A percentile compares a stretch with the other conserved stretches of the same genome.
Evolutionary conservation across 2,113 vertebrate species (phyloP).

Genomic region (Microcebus ravelobensis): DNA sequence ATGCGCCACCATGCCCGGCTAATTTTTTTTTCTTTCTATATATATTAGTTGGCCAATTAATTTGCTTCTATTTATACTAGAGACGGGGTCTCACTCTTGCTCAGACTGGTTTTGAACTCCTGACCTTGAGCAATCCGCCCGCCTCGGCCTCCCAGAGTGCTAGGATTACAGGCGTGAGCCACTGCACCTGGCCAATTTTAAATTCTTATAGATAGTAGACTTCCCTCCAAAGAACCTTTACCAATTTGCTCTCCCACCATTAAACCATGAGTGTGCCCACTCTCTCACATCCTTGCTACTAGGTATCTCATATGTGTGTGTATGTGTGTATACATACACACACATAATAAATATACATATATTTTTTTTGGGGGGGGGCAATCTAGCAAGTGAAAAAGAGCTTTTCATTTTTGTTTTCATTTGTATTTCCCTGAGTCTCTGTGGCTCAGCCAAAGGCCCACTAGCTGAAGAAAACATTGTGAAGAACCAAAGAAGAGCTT

Average conservation of each 20-base stretch:
- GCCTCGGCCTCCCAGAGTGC: too few species aligned
- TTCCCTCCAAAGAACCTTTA: not conserved
- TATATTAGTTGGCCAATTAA: too few species aligned
- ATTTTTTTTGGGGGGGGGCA: not conserved
- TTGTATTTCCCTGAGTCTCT: not conserved
- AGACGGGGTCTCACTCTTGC: too few species aligned
- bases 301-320: not conserved
- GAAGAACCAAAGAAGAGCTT: not conserved
- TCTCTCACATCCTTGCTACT: not conserved
- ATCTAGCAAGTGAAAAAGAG: not conserved
- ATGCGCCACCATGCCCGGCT: too few species aligned
- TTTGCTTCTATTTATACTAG: too few species aligned
- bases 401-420: not conserved
- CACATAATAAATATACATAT: not conserved
- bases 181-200: not conserved
- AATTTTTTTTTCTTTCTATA: too few species aligned
- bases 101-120: too few species aligned
- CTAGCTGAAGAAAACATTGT: slow-evolving; percentile 19
- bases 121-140: too few species aligned
- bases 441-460: not conserved
- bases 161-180: too few species aligned
- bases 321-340: not conserved
- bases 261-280: not conserved
- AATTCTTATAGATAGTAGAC: slow-evolving; percentile 3
- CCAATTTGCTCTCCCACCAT: not conserved